These are phyloP conservation scores for Phocoena phocoena DNA, from an alignment of 2,113 vertebrate genomes.

Conservation along the genomic window DNA sequence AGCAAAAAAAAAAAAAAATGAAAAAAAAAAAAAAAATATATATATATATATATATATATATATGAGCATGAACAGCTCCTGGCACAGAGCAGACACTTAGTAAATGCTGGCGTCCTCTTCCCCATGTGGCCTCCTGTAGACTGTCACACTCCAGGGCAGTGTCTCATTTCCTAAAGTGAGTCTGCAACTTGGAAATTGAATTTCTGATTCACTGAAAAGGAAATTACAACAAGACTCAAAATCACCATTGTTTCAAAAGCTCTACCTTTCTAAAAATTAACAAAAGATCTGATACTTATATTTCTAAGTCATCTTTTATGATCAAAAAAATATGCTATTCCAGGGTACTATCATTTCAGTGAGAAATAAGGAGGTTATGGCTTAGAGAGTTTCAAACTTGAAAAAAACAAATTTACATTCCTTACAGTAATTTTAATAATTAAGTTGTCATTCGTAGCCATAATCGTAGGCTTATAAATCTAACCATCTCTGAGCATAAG, in stretches of 20 bases:
- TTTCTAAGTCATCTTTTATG: neutral
- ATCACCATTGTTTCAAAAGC: neutral
- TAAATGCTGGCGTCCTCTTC: neutral
- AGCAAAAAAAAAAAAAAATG: too few species aligned
- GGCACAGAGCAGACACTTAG: neutral
- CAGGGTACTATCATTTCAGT: neutral
- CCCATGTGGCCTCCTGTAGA: accelerated
- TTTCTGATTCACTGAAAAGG: neutral
- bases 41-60: too few species aligned
- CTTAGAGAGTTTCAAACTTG: neutral
- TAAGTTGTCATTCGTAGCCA: neutral
- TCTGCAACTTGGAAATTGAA: neutral
- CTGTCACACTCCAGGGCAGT: neutral
- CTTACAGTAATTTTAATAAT: neutral
- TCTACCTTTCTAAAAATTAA: neutral
- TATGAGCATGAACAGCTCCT: neutral
- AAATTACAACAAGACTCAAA: slow-evolving; percentile 5
- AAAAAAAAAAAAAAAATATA: too few species aligned
- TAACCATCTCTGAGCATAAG: neutral
- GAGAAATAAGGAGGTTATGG: neutral
- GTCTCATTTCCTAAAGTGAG: neutral
- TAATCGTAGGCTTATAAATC: neutral
- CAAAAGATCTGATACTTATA: neutral
- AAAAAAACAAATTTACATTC: neutral
- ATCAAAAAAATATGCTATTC: neutral